phyloP scores from a whole-genome alignment of 2,797 vertebrate genomes.

The Gobionotothen gibberifrons region DNA sequence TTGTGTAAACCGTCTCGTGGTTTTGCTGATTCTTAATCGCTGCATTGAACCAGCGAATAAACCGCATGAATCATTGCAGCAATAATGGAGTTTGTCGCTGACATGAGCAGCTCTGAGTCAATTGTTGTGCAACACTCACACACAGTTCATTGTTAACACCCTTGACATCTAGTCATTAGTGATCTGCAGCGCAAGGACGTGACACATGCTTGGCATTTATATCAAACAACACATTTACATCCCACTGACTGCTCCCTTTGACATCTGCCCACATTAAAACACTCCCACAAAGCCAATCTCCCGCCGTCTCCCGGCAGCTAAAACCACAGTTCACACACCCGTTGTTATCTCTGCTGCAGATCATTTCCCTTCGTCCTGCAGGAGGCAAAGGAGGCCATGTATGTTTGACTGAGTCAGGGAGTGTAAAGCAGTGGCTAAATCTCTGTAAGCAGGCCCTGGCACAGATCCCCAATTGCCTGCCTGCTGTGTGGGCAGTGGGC shows the following conservation, averaged over 20 bases:
- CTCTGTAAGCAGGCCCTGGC: constrained; percentile 80
- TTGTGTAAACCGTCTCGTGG: constrained; percentile 6
- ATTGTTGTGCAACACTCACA: constrained; percentile 57
- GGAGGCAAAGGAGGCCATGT: constrained; percentile 59
- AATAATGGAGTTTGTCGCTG: constrained; percentile 39
- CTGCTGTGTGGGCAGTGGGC: constrained; percentile 65
- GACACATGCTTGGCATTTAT: constrained; percentile 69
- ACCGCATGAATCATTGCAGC: constrained; percentile 60
- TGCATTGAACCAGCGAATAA: constrained; percentile 44
- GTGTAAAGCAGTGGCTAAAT: constrained; percentile 77
- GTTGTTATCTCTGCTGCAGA: constrained; percentile 46
- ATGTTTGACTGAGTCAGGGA: constrained; percentile 64
- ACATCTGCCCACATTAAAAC: constrained; percentile 51
- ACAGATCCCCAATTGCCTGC: constrained; percentile 67
- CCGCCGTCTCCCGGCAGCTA: constrained; percentile 24
- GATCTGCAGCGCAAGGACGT: constrained; percentile 47
- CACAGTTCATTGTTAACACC: constrained; percentile 55
- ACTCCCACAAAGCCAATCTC: constrained; percentile 23
- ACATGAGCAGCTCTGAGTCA: constrained; percentile 61
- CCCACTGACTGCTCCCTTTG: constrained; percentile 55
- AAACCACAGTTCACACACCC: constrained; percentile 35
- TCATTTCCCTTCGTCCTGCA: constrained; percentile 29
- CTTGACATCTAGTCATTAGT: constrained; percentile 61
- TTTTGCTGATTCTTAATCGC: constrained; percentile 36
- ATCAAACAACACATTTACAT: constrained; percentile 57